Base-by-base conservation (phyloP, 2,113 vertebrate species). In the Poeciliopsis prolifica region DNA sequence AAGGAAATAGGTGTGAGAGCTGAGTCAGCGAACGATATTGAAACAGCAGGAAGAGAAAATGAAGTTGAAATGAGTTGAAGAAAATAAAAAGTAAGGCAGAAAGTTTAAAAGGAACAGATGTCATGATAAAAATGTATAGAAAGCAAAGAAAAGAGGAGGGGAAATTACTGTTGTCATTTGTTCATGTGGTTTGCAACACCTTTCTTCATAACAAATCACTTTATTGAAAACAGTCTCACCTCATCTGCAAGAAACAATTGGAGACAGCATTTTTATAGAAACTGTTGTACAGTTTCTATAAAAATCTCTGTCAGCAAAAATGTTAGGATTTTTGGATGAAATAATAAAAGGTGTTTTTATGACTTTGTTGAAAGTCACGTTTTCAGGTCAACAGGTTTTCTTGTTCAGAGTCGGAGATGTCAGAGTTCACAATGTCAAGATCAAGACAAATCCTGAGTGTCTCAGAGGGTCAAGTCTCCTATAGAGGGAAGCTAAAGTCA, bases 1-100 rank as follows among this genome's bases (percentile, higher is more conserved):
- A 31, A 14, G 60, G 5, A 82, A 74, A 76, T n/a, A 40, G 14
- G 37, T 44, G 79, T 33, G 75, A 81, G 28, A 19, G 83, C 76
- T 65, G 77, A 82, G 51, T 78, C 70, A 78, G 77, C 61, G 14
- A 10, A 75, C 42, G 5, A 48, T 4, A 66, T 29, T 61, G 75
- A 12, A 29, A 60, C 22, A 65, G 63, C 40, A 67, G 61, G 42
- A 61, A n/a, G 63, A 44, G 12, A 70, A 70, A 66, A 51, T 65
- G 5, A n/a, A 67, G 54, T 40, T 58, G 14, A 63, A 26, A 19
- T 58, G 22, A 67, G 33, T 40, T 61, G 13, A 79, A 62, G 65
- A 26, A 54, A 68, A 74, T 17, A 61, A n/a, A 67, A 69, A 69
- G 15, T 42, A 35, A 51, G 40, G 35, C 28, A 42, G 22, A 24